These are phyloP conservation scores for Anthoscopus minutus DNA, from an alignment of 2,113 vertebrate genomes.

Conservation along the genomic window DNA sequence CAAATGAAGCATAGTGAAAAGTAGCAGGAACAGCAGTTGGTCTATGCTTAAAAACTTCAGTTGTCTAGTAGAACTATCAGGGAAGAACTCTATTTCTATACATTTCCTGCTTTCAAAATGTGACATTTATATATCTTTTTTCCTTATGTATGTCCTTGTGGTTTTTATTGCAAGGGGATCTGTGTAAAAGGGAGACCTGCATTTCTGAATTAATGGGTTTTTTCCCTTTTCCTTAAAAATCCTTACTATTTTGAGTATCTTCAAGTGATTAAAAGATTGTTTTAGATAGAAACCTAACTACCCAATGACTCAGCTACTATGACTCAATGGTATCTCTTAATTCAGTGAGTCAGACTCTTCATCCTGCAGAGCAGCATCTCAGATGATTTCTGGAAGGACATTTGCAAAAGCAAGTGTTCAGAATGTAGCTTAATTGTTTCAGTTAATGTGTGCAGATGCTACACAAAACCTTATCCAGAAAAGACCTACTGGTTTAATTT, in stretches of 20 bases:
- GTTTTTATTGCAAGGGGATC: not conserved
- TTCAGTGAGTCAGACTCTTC: not conserved
- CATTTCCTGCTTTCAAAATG: not conserved
- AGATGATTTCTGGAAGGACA: not conserved
- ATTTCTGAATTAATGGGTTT: not conserved
- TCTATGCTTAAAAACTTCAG: not conserved
- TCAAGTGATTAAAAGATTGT: not conserved
- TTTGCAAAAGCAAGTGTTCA: not conserved
- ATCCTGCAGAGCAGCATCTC: not conserved
- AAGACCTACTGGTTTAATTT: not conserved
- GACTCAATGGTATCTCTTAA: not conserved
- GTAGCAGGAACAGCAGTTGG: not conserved
- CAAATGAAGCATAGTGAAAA: not conserved
- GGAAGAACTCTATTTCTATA: not conserved
- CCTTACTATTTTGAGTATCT: not conserved
- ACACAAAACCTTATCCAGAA: not conserved
- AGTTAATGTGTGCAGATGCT: not conserved
- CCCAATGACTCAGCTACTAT: not conserved
- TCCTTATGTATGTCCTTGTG: not conserved
- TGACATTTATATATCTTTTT: not conserved
- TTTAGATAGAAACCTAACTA: not conserved
- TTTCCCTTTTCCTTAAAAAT: not conserved
- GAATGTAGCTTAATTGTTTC: not conserved
- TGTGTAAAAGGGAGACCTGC: not conserved
- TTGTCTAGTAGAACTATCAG: not conserved